Percentiles rank a stretch among this genome's conserved stretches.
Conservation (phyloP, 2,113 vertebrate genomes). For the Mesitornis unicolor region DNA sequence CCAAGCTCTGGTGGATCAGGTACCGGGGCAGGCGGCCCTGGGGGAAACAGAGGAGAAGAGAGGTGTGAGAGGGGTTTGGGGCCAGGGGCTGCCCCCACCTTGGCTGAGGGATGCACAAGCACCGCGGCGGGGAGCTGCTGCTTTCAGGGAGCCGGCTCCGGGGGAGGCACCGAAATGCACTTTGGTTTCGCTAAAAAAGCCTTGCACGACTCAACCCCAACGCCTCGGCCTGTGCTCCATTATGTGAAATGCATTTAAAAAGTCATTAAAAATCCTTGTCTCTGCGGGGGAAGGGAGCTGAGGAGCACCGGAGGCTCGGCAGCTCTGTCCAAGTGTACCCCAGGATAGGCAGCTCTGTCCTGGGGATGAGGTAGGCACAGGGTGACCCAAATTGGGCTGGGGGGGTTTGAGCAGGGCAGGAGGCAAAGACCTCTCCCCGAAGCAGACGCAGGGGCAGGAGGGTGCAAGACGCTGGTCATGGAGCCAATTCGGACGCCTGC, state of each 20-base stretch:
- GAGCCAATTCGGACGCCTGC: background rate
- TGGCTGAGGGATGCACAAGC: background rate
- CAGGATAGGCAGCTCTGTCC: no score
- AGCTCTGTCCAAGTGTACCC: no score
- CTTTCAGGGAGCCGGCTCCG: background rate
- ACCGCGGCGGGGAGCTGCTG: background rate
- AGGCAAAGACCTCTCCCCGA: background rate
- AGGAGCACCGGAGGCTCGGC: background rate
- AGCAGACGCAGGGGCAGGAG: background rate
- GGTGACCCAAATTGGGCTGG: fast-evolving
- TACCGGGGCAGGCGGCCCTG: constrained; percentile 94
- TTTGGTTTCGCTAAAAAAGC: constrained; percentile 20
- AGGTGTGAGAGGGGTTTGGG: background rate
- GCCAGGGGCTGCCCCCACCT: fast-evolving
- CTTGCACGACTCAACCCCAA: constrained; percentile 23
- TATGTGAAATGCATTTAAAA: background rate
- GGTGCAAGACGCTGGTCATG: fast-evolving
- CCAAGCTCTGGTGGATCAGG: constrained; percentile 95
- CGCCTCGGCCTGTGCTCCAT: background rate
- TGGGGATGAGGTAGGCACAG: background rate
- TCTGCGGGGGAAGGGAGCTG: background rate
- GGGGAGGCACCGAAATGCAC: background rate
- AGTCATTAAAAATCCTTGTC: background rate
- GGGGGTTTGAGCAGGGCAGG: background rate
- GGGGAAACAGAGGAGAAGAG: fast-evolving